Conservation (phyloP, 2,797 vertebrate species). For the Phoebastria nigripes region DNA sequence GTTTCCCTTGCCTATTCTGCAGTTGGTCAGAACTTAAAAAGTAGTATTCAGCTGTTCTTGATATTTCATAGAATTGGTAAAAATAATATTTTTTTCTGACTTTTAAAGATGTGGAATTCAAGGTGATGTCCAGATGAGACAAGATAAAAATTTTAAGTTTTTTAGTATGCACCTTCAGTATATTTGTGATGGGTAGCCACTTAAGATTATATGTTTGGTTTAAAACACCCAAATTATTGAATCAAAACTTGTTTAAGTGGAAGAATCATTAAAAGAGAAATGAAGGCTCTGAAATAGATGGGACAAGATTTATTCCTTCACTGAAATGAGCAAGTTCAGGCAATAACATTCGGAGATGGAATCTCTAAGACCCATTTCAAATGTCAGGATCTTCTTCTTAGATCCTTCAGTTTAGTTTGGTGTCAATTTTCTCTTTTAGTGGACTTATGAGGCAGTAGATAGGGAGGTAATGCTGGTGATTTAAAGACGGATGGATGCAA, state of each 20-base stretch:
- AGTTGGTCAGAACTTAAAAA: not conserved
- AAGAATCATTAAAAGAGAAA: not conserved
- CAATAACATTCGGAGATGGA: slow-evolving; percentile 43
- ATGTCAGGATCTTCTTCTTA: slow-evolving; percentile 19
- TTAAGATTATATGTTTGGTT: not conserved
- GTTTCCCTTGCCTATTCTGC: not conserved
- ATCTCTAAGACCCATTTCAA: not conserved
- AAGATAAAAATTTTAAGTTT: not conserved
- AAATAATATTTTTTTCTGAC: not conserved
- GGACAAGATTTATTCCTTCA: not conserved
- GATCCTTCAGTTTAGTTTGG: not conserved
- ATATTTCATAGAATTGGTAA: not conserved
- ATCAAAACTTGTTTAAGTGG: not conserved
- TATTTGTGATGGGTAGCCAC: not conserved
- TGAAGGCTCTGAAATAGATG: not conserved
- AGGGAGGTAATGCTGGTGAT: slow-evolving; percentile 4
- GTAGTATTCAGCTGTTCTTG: not conserved
- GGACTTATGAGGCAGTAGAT: slow-evolving; percentile 2
- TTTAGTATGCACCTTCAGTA: not conserved
- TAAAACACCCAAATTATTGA: not conserved
- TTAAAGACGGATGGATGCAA: not conserved
- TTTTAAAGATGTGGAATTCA: not conserved
- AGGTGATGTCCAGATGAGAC: not conserved
- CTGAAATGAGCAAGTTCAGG: not conserved
- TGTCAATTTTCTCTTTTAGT: slow-evolving; percentile 42